Percentiles rank a stretch among this genome's conserved stretches.
phyloP scores from a whole-genome alignment of 2,888 invertebrate species.

The Pristionchus fissidentatus region DNA sequence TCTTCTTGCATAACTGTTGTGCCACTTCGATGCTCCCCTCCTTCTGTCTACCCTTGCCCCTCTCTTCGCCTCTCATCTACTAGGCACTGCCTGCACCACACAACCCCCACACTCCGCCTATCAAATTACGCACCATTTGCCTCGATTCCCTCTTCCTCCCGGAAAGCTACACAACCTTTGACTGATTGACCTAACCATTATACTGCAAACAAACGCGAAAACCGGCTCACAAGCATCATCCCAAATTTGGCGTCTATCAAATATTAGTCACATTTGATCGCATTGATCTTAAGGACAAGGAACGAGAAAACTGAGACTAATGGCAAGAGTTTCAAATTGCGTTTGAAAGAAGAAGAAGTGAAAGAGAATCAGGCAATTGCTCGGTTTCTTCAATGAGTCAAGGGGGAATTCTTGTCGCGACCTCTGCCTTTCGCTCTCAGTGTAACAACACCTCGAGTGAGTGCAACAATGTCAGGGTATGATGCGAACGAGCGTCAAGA shows the following conservation, averaged over 20 bases:
- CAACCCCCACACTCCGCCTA: not conserved
- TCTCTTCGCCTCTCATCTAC: no score
- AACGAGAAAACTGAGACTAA: not conserved
- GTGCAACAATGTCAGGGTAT: slow-evolving; percentile 21
- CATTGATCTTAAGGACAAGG: not conserved
- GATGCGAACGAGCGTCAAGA: not conserved
- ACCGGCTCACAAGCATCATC: not conserved
- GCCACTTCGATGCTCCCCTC: no score
- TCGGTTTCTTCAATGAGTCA: not conserved
- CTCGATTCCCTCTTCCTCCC: not conserved
- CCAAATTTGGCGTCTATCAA: no score
- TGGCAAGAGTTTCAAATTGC: not conserved
- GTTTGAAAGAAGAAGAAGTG: not conserved
- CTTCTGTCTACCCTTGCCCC: no score
- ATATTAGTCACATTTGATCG: no score
- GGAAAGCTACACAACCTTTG: no score
- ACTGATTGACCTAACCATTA: slow-evolving; percentile 9
- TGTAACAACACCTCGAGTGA: slow-evolving; percentile 6
- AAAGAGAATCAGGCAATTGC: no score
- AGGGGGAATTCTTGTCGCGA: not conserved
- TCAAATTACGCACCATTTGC: slow-evolving; percentile 30
- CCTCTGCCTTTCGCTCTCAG: no score
- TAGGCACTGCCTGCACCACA: no score
- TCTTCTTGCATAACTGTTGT: no score
- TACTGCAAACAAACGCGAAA: not conserved